Evolutionary conservation across 1,140 invertebrate genomes (phyloP).

Genomic region (Proctacanthus coquilletti): DNA sequence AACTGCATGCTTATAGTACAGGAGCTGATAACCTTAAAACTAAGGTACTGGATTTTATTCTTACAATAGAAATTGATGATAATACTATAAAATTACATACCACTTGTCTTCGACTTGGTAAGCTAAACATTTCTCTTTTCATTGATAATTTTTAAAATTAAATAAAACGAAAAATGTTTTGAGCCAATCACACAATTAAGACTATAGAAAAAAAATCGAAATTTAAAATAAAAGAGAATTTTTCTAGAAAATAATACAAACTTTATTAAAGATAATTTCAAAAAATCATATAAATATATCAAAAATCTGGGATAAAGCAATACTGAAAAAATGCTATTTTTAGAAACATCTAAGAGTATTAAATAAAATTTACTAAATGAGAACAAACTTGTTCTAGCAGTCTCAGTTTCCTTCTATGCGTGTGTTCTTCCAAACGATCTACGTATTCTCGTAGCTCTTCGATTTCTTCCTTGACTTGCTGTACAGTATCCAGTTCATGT

Average conservation of each 20-base stretch:
- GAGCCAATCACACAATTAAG: too few species aligned
- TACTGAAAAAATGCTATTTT: not conserved
- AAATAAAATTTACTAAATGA: not conserved
- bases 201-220: too few species aligned
- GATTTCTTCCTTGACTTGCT: constrained; percentile 86
- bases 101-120: too few species aligned
- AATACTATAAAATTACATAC: too few species aligned
- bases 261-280: constrained; percentile 3
- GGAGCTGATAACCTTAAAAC: too few species aligned
- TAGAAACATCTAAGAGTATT: constrained; percentile 3
- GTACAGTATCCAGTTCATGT: constrained; percentile 80
- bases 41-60: too few species aligned
- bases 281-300: not conserved
- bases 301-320: not conserved
- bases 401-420: constrained; percentile 67
- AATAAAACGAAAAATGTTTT: constrained; percentile 11
- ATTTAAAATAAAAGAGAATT: too few species aligned
- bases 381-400: constrained; percentile 70
- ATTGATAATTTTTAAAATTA: too few species aligned
- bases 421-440: constrained; percentile 75
- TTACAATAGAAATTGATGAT: too few species aligned
- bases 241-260: constrained; percentile 9
- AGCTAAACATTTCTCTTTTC: too few species aligned
- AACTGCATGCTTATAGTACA: too few species aligned
- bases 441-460: constrained; percentile 82